Base-by-base conservation (phyloP, 2,797 vertebrate species). In the Myotis pilosus region DNA sequence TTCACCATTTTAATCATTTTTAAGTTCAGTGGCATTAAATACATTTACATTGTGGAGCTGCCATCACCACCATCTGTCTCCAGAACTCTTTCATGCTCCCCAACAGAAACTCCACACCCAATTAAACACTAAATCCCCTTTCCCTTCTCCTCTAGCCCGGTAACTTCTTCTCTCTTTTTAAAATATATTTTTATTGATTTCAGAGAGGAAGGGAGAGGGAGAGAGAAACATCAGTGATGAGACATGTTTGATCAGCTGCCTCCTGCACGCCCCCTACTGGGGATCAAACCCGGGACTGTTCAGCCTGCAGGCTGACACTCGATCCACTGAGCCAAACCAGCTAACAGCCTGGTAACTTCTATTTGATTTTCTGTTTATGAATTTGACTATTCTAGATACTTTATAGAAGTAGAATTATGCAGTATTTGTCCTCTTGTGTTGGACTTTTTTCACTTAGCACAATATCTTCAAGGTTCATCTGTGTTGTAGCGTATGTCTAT, bases 401-500 rank as follows among this genome's bases (percentile, higher is more conserved):
- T 81, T 30, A n/a, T 12, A 1, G 16, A 13, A 10, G 33, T 85
- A 19, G 38, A 71, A 19, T 55, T 17, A 1, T 16, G 49, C n/a
- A 30, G 3, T 38, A 6, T 55, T 30, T 80, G n/a, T 66, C 28
- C 30, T 91, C 60, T 19, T 76, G 30, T 44, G 51, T 11, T 41
- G 69, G 71, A 16, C 8, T 66, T 33, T 3, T 41, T 66, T 30
- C 47, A n/a, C 47, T 72, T 28, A 41, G 9, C 10, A 38, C n/a
- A 49, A 5, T 20, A 9, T 47, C 25, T n/a, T 76, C 6, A 36
- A 17, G 36, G 9, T 13, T 51, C 20, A 33, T 53, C 25, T 7
- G 5, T 8, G 4, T 36, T 9, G 23, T 36, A 33, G 41, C 19
- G 0, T 3, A 33, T 36, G 25, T 47, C 22, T 0, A 0, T 20